Base-by-base conservation (phyloP, 2,113 vertebrate species). In the Trogon surrucura region DNA sequence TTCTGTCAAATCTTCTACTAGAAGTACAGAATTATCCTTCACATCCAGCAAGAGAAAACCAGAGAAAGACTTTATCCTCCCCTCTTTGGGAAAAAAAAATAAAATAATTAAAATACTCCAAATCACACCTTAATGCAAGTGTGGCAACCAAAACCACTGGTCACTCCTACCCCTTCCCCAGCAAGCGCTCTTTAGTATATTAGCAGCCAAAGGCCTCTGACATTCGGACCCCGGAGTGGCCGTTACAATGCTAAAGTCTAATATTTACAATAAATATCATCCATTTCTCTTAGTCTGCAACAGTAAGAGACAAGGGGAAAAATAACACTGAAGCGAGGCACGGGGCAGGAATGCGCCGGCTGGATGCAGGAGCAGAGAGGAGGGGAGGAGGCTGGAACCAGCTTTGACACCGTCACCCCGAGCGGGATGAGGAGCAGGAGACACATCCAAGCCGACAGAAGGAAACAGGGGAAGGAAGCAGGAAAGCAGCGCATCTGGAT, bases 211-310 rank as follows among this genome's bases (percentile, higher is more conserved):
- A 95, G 80, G 81, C 94, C 85, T 92, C 88, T 48, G 89, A 92
- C 95, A 88, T 83, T 79, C 48, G 1, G 90, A 69, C 73, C 85
- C 58, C 77, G 93, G 93, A 97, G 96, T 85, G 95, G 96, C 95
- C 75, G 1, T 89, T 67, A 95, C 92, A 94, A 96, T 0, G 54
- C 92, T 96, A 93, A 93, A 74, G 54, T 95, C 95, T 97, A 96
- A 88, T 97, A 97, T 97, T 96, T 98, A 98, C 97, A 98, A 97
- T 97, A 97, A 98, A 97, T 96, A 97, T 67, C 94, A 96, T 94
- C 94, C 83, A 41, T 91, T 89, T 92, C 92, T 96, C 89, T 95
- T 65, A 29, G 80, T 89, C 75, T 75, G 95, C 95, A 96, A 92
- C 89, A 96, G 93, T 71, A 75, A 94, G 83, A 95, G 94, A 95